phyloP scores from a whole-genome alignment of 2,113 vertebrate species.

The Rhadina sibilatrix region DNA sequence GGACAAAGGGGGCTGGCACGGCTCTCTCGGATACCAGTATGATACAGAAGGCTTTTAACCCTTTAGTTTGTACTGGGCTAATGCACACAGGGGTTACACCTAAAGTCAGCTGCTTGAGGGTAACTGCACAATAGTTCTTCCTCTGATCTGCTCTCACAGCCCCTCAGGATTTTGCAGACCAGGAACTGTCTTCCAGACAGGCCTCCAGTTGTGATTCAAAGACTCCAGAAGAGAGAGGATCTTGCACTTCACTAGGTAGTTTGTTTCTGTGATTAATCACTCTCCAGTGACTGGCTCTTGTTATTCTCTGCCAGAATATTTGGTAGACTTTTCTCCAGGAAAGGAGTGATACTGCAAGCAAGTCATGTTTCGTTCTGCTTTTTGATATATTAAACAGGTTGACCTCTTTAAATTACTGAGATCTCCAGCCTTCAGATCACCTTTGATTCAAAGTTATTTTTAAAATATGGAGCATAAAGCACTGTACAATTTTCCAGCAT shows the following conservation, averaged over 20 bases:
- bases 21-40: neutral
- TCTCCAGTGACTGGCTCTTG: constrained; percentile 5
- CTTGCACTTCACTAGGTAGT: constrained; percentile 1
- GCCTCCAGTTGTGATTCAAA: neutral
- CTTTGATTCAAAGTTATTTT: constrained; percentile 49
- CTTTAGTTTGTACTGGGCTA: neutral
- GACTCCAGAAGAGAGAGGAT: constrained; percentile 23
- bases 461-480: constrained; percentile 11
- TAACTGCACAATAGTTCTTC: neutral
- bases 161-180: neutral
- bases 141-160: neutral
- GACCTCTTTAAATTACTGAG: constrained; percentile 45
- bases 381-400: constrained; percentile 40
- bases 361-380: constrained; percentile 18
- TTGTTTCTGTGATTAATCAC: constrained; percentile 45
- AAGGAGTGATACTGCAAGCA: constrained; percentile 13
- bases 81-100: neutral
- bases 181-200: neutral
- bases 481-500: neutral
- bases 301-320: constrained; percentile 26
- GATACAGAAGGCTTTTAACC: neutral
- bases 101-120: neutral
- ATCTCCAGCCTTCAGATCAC: constrained; percentile 3
- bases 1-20: neutral
- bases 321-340: constrained; percentile 16